Evolutionary conservation across 2,797 vertebrate species (phyloP), one percentile per base, ranked within the genome.

Genomic region (Decapterus maruadsi): DNA sequence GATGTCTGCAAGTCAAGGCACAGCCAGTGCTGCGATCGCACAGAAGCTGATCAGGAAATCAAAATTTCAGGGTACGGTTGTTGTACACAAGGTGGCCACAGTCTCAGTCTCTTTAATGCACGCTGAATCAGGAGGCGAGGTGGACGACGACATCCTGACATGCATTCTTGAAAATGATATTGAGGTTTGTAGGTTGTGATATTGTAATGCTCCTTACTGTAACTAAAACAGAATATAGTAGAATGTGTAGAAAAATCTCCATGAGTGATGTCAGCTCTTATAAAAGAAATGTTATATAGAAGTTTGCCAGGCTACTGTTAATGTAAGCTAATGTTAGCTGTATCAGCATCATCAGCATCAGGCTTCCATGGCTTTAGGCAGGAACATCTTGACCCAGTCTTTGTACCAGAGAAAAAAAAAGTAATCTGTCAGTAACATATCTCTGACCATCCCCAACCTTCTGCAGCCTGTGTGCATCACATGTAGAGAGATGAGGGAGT

Each of bases 1-100:
- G 89, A 94, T 95, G 88, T 78, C 91, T 90, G 89, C 89, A 77
- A 81, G 68, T 91, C 92, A 73, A 86, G 91, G 92, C 85, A 87
- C 79, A 86, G 77, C 68, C 80, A 79, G 78, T 82, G 73, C 73
- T 48, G 56, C 48, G 26, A 89, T 90, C 88, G 92, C 77, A 90
- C 83, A 67, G 88, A 90, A 90, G 83, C 90, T 86, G 90, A 90
- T 88, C 88, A 88, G 65, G 86, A 80, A 91, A 91, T 86, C 84
- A 85, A 78, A 72, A 78, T 12, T 58, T 85, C 93, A 87, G 75
- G 85, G 63, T 66, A 87, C 57, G 26, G 26, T 26, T 26, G 26
- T 26, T 1, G 26, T 26, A 81, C 78, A 92, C 69, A 84, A 83
- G 72, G 73, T 78, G 77, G 72, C 40, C 17, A 80, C 87, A 90